Evolutionary conservation across 1,140 invertebrate genomes (phyloP).

Genomic region (Bombus sylvicola): DNA sequence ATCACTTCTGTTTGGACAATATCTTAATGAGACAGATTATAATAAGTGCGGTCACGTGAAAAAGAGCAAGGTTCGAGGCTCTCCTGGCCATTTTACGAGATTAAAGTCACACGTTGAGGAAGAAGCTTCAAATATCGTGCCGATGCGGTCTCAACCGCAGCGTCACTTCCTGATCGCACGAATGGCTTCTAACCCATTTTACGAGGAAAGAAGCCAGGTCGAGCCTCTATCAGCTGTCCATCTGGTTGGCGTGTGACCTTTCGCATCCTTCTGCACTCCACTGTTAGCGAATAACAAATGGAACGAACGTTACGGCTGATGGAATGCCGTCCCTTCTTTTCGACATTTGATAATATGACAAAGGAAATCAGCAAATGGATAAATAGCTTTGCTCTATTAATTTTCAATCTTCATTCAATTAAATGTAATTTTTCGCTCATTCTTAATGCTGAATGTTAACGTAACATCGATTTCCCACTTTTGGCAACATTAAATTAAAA

Average conservation of each 20-base stretch:
- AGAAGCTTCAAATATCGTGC: constrained; percentile 48
- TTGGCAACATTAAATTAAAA: too few species aligned
- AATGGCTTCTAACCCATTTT: constrained; percentile 63
- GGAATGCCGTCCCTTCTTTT: constrained; percentile 7
- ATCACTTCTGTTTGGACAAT: neutral
- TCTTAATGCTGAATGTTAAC: too few species aligned
- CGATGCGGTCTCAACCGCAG: constrained; percentile 14
- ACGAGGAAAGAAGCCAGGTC: constrained; percentile 64
- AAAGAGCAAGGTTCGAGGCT: constrained; percentile 36
- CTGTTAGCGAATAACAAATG: constrained; percentile 46
- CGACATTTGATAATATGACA: constrained; percentile 15
- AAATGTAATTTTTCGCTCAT: too few species aligned
- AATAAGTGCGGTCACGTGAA: neutral
- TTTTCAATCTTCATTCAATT: neutral
- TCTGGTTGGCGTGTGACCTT: constrained; percentile 73
- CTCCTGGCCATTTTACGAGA: neutral
- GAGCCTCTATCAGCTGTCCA: constrained; percentile 71
- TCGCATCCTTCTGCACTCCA: constrained; percentile 58
- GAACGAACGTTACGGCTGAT: constrained; percentile 28
- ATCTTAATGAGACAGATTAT: neutral
- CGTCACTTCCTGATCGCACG: constrained; percentile 64
- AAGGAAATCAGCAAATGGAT: neutral
- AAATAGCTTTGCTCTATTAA: neutral
- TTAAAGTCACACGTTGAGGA: constrained; percentile 6
- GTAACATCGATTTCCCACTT: neutral